These are phyloP conservation scores for Odontomyia ornata DNA, from an alignment of 2,888 invertebrate genomes.

Conservation along the genomic window DNA sequence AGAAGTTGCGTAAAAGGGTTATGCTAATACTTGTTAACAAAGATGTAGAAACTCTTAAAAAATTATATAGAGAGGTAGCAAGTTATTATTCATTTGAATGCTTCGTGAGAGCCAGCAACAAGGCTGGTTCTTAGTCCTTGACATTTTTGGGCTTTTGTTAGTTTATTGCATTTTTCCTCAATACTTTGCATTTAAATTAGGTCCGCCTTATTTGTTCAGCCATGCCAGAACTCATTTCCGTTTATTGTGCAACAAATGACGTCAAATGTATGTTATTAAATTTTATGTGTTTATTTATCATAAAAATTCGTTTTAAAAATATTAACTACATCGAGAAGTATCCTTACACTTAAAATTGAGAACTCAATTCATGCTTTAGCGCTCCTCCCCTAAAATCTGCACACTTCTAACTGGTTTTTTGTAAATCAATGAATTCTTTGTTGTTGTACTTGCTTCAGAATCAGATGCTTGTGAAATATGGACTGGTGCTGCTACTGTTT, in stretches of 20 bases:
- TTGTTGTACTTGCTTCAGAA: conserved; percentile 61
- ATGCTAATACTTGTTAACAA: too few species aligned
- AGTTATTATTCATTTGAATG: not conserved
- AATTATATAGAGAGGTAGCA: not conserved
- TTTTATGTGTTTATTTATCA: not conserved
- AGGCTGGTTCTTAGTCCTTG: too few species aligned
- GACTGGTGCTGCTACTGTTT: conserved; percentile 51
- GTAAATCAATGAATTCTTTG: conserved; percentile 65
- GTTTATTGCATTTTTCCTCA: too few species aligned
- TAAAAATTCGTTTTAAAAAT: not conserved
- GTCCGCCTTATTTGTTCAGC: too few species aligned
- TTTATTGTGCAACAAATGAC: too few species aligned
- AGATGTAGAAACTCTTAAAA: too few species aligned
- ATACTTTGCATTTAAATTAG: too few species aligned
- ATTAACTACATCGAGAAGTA: too few species aligned
- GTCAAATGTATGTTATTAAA: too few species aligned
- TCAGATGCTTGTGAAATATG: conserved; percentile 51
- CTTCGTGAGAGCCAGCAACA: too few species aligned
- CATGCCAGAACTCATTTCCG: too few species aligned
- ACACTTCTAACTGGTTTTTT: conserved; percentile 74
- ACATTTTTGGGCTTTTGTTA: too few species aligned
- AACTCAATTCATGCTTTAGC: conserved; percentile 19
- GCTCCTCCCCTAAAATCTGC: conserved; percentile 75
- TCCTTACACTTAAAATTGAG: not conserved
- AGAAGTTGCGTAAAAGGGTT: not conserved